phyloP scores from a whole-genome alignment of 2,797 vertebrate genomes.

The Gymnothorax reevesii region DNA sequence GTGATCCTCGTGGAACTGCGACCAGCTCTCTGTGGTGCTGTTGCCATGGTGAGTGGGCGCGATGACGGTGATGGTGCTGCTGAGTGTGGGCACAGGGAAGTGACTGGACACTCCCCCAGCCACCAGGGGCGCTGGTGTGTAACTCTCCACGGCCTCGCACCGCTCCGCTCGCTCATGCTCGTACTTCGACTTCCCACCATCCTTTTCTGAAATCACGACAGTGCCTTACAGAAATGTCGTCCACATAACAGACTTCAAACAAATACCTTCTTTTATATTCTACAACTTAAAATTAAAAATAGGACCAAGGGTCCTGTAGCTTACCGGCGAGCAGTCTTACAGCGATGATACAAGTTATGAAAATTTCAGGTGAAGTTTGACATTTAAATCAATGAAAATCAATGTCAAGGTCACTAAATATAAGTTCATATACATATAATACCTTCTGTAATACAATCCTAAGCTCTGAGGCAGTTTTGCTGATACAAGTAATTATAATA shows the following conservation, averaged over 20 bases:
- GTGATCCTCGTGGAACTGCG: constrained; percentile 86
- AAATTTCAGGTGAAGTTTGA: no score
- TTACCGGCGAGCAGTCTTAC: no score
- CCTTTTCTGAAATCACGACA: neutral
- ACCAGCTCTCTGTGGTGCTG: constrained; percentile 93
- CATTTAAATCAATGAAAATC: no score
- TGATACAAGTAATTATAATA: no score
- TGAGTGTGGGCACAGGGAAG: constrained; percentile 90
- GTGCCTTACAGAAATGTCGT: constrained; percentile 40
- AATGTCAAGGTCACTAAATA: no score
- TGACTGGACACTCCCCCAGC: constrained; percentile 76
- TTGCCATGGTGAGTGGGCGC: constrained; percentile 93
- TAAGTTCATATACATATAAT: no score
- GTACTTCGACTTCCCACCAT: constrained; percentile 82
- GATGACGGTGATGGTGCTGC: constrained; percentile 95
- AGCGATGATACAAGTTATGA: no score
- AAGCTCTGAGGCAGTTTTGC: no score
- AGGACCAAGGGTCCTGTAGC: no score
- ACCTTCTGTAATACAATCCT: no score
- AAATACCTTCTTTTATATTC: neutral
- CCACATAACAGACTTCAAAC: constrained; percentile 9
- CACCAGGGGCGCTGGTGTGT: constrained; percentile 78
- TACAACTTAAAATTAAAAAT: no score
- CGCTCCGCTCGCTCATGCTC: constrained; percentile 86
- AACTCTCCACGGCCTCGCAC: constrained; percentile 80